A percentile compares a stretch with the other conserved stretches of the same genome.
Evolutionary conservation across 2,797 vertebrate species (phyloP).

Genomic region (Synaphobranchus kaupii): DNA sequence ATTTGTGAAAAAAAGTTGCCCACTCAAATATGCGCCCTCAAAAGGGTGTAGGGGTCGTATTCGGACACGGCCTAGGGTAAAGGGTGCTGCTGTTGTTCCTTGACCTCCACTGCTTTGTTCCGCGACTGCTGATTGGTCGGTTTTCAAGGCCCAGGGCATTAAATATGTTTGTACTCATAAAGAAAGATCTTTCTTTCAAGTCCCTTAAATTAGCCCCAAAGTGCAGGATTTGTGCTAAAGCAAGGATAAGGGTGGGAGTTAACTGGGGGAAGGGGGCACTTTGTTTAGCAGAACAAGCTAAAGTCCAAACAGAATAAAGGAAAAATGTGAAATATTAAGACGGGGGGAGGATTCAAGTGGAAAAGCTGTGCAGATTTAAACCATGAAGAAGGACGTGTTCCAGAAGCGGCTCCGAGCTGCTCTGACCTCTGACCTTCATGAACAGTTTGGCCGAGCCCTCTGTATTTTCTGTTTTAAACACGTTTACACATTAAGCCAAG

Average conservation of each 20-base stretch:
- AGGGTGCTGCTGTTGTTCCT: not conserved
- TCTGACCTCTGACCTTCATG: no score
- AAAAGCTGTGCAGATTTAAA: not conserved
- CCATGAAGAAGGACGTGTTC: not conserved
- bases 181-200: not conserved
- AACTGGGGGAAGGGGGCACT: not conserved
- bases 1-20: no score
- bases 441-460: not conserved
- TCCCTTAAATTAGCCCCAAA: not conserved
- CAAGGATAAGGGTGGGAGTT: not conserved
- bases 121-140: not conserved
- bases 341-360: not conserved
- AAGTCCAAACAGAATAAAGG: not conserved
- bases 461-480: not conserved
- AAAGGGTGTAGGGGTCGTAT: no score
- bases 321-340: not conserved
- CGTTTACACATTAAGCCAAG: not conserved
- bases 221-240: slow-evolving; percentile 1
- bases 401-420: no score
- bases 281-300: no score
- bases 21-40: no score
- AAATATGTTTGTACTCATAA: not conserved
- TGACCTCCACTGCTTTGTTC: not conserved
- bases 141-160: not conserved
- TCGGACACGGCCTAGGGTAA: no score